Conservation (phyloP, 2,888 invertebrate species). For the Lasius fuliginosus region DNA sequence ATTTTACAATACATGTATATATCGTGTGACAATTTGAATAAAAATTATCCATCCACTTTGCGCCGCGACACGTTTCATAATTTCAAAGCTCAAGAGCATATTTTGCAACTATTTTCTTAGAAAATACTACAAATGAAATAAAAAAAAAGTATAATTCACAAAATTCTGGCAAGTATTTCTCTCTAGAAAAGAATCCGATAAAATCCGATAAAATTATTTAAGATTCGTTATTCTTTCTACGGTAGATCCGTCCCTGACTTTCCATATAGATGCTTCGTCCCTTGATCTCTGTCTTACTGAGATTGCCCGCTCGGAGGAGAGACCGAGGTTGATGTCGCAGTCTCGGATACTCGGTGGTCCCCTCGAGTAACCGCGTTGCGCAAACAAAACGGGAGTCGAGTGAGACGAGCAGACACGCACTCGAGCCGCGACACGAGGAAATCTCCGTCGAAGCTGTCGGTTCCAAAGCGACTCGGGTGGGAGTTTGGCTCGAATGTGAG, state of each 20-base stretch:
- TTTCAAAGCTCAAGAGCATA: not conserved
- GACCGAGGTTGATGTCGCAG: conserved; percentile 24
- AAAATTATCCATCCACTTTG: not conserved
- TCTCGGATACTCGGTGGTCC: conserved; percentile 33
- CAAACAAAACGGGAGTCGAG: conserved; percentile 59
- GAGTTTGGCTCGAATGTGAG: conserved; percentile 22
- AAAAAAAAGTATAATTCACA: not conserved
- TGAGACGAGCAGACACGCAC: conserved; percentile 39
- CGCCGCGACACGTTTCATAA: not conserved
- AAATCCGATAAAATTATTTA: not conserved
- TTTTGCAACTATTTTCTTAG: not conserved
- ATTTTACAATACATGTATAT: not conserved
- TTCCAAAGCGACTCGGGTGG: conserved; percentile 23
- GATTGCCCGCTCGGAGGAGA: conserved; percentile 5
- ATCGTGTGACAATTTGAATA: not conserved
- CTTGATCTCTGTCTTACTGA: conserved; percentile 33
- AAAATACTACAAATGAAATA: not conserved
- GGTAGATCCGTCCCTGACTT: not conserved
- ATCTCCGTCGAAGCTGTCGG: conserved; percentile 41
- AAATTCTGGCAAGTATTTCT: not conserved
- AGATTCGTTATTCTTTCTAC: not conserved
- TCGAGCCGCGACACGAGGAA: conserved; percentile 43
- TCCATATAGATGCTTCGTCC: not conserved
- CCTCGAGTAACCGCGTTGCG: conserved; percentile 53
- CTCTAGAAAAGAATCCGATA: not conserved